Evolutionary conservation across 2,797 vertebrate genomes (phyloP).

Genomic region (Rhinophrynus dorsalis): DNA sequence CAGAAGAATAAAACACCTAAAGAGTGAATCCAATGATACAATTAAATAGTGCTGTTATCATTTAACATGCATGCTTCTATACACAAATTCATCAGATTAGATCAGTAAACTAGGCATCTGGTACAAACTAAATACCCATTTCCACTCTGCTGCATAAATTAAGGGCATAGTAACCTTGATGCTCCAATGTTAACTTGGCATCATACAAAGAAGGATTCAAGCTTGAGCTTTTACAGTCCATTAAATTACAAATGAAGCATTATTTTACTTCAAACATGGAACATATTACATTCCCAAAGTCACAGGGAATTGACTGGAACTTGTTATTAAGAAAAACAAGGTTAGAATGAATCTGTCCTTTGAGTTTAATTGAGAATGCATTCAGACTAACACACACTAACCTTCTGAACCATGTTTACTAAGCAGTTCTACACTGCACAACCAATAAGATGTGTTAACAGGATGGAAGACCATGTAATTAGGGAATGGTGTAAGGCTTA

Average conservation of each 20-base stretch:
- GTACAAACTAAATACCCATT: conserved; percentile 22
- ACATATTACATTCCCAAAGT: conserved; percentile 3
- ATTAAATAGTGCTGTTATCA: neutral
- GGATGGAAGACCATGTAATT: too few relatives aligned
- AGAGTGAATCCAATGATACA: neutral
- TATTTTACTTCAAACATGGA: conserved; percentile 14
- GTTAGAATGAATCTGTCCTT: neutral
- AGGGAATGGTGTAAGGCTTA: too few relatives aligned
- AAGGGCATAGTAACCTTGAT: conserved; percentile 15
- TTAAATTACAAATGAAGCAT: conserved; percentile 34
- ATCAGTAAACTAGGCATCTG: conserved; percentile 5
- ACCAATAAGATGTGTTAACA: too few relatives aligned
- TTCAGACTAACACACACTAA: neutral
- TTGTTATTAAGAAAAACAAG: neutral
- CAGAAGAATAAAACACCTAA: too few relatives aligned
- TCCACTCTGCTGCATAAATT: conserved; percentile 12
- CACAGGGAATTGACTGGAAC: neutral
- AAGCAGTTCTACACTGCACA: too few relatives aligned
- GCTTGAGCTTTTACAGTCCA: neutral
- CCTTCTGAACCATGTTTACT: neutral
- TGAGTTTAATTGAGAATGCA: neutral
- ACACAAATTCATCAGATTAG: neutral
- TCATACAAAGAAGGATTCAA: neutral
- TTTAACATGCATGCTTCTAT: neutral
- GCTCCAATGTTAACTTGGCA: conserved; percentile 23